These are phyloP conservation scores for Melipona bicolor DNA, from an alignment of 2,888 invertebrate genomes.

Conservation along the genomic window DNA sequence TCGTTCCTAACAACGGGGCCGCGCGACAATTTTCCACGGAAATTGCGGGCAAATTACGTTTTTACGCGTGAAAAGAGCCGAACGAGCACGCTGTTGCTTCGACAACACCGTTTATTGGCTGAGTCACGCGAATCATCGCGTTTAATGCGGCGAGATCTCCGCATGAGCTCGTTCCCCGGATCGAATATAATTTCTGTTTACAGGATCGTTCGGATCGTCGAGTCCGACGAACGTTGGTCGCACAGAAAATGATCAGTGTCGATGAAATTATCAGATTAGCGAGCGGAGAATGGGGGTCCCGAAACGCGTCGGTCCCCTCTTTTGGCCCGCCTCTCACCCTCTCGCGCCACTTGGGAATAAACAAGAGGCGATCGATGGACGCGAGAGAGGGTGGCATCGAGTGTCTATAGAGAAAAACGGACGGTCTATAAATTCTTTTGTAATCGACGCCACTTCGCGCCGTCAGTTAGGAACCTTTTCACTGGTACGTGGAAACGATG, in stretches of 20 bases:
- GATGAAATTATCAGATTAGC: conserved; percentile 56
- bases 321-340: conserved; percentile 51
- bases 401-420: conserved; percentile 63
- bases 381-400: conserved; percentile 64
- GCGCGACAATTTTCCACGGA: conserved; percentile 30
- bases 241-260: conserved; percentile 30
- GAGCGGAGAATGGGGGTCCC: conserved; percentile 23
- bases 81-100: conserved; percentile 9
- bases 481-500: conserved; percentile 35
- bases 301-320: conserved; percentile 51
- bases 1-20: neutral
- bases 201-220: conserved; percentile 16
- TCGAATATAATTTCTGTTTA: conserved; percentile 12
- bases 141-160: conserved; percentile 15
- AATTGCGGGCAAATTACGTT: conserved; percentile 37
- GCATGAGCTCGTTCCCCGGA: neutral
- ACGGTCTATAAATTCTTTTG: conserved; percentile 65
- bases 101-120: conserved; percentile 17
- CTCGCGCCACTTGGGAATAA: conserved; percentile 69
- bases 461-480: conserved; percentile 49
- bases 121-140: conserved; percentile 37
- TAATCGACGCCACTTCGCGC: conserved; percentile 59
- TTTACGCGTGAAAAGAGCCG: neutral
- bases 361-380: conserved; percentile 71
- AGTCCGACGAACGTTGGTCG: conserved; percentile 6